Conservation (phyloP, 2,797 vertebrate genomes). For the Chromobotia macracanthus region DNA sequence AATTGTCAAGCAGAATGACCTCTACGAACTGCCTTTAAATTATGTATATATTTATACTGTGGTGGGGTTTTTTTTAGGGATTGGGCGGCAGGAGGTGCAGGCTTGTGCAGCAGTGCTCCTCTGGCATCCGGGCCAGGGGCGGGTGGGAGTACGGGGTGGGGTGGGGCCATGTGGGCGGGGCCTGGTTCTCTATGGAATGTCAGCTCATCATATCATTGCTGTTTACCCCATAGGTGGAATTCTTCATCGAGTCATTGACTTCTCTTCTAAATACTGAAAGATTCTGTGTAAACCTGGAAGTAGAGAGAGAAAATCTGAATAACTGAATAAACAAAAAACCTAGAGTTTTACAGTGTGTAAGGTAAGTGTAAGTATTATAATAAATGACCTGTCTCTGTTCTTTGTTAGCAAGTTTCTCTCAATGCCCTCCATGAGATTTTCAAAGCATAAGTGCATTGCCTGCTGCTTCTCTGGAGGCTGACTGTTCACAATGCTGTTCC, state of each 20-base stretch:
- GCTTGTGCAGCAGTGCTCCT: conserved; percentile 53
- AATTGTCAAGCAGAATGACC: conserved; percentile 36
- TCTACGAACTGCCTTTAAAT: conserved; percentile 78
- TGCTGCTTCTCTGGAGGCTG: conserved; percentile 97
- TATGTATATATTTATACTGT: conserved; percentile 79
- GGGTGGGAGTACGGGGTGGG: conserved; percentile 41
- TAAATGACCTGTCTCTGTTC: conserved; percentile 90
- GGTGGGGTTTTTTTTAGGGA: conserved; percentile 24
- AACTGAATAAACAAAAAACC: no score
- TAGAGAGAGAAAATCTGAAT: neutral
- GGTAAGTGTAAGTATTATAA: neutral
- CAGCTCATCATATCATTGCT: conserved; percentile 99
- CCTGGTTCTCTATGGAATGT: conserved; percentile 81
- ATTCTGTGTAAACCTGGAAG: conserved; percentile 93
- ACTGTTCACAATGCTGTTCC: conserved; percentile 97
- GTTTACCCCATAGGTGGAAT: conserved; percentile 95
- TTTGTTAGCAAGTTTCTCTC: conserved; percentile 96
- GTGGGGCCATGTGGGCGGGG: conserved; percentile 63
- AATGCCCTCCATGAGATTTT: conserved; percentile 98
- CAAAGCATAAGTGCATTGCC: conserved; percentile 97
- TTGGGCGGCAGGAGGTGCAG: conserved; percentile 34
- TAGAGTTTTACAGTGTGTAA: no score
- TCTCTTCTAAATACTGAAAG: conserved; percentile 94
- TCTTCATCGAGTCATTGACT: conserved; percentile 99
- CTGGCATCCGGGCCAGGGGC: conserved; percentile 55